These are phyloP conservation scores for Candidula unifasciata DNA, from an alignment of 2,888 invertebrate species.

Conservation along the genomic window DNA sequence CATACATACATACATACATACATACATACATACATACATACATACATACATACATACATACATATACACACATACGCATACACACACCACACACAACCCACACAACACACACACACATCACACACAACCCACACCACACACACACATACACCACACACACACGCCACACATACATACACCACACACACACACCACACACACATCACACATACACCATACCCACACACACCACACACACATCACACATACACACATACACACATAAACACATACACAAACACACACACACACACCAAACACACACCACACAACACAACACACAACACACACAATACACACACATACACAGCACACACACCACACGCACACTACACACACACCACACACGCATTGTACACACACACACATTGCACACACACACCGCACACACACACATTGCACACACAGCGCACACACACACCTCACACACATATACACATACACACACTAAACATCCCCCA, in stretches of 20 bases:
- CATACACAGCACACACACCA: too few species aligned
- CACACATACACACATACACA: neutral
- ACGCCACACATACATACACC: neutral
- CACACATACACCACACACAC: neutral
- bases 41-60: neutral
- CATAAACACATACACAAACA: neutral
- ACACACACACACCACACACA: neutral
- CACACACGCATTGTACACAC: too few species aligned
- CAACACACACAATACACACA: too few species aligned
- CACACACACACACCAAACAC: too few species aligned
- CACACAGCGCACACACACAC: too few species aligned
- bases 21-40: neutral
- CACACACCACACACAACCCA: neutral
- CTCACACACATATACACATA: too few species aligned
- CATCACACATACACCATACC: neutral
- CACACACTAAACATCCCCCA: too few species aligned
- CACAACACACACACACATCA: neutral
- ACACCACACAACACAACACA: too few species aligned
- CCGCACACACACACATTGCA: too few species aligned
- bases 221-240: neutral
- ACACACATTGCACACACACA: too few species aligned
- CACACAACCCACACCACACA: neutral
- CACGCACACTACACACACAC: too few species aligned
- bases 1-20: neutral
- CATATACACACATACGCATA: neutral